Percentiles rank a stretch among this genome's conserved stretches.
phyloP scores from a whole-genome alignment of 2,113 vertebrate genomes.

The Charadrius vociferus region DNA sequence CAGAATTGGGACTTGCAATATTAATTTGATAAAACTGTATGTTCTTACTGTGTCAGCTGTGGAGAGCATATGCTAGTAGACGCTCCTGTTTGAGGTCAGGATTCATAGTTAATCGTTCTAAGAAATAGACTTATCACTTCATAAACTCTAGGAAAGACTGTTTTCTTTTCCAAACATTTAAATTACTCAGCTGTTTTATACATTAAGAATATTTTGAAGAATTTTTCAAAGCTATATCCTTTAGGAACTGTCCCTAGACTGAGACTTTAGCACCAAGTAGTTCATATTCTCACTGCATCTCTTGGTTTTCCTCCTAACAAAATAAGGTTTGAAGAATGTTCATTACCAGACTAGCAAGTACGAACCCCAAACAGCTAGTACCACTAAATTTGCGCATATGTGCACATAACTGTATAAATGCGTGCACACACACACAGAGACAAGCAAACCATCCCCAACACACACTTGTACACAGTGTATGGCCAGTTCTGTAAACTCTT shows the following conservation, averaged over 20 bases:
- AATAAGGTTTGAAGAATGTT: neutral
- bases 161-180: slow-evolving; percentile 73
- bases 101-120: slow-evolving; percentile 53
- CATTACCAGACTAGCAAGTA: neutral
- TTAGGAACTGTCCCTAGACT: neutral
- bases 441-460: neutral
- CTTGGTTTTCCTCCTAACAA: neutral
- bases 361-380: neutral
- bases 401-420: no score
- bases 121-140: slow-evolving; percentile 63
- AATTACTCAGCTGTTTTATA: slow-evolving; percentile 66
- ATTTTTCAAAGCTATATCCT: slow-evolving; percentile 41
- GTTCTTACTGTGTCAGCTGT: neutral
- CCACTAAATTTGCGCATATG: neutral
- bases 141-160: slow-evolving; percentile 64
- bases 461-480: neutral
- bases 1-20: neutral
- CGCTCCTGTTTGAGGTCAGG: neutral
- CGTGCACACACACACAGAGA: neutral
- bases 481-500: neutral
- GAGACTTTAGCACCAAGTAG: neutral
- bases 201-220: slow-evolving; percentile 45
- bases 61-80: neutral
- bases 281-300: neutral
- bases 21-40: neutral